A percentile compares a stretch with the other conserved stretches of the same genome.
These are phyloP conservation scores for Chaetops frenatus DNA, from an alignment of 2,113 vertebrate species.

Conservation along the genomic window DNA sequence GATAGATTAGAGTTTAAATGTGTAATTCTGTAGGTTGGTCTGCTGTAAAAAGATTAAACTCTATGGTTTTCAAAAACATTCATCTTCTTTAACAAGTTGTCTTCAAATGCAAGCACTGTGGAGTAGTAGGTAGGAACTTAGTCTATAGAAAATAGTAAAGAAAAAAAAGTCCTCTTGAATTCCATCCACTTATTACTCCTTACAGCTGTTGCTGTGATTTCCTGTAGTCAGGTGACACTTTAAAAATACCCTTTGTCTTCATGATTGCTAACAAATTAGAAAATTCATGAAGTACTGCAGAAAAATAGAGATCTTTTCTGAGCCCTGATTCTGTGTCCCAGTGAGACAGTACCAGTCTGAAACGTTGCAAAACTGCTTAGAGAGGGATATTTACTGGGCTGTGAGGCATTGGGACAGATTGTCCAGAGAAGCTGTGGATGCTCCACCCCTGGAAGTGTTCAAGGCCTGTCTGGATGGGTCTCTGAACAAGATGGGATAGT, in stretches of 20 bases:
- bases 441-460: background rate
- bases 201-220: background rate
- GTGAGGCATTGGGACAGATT: background rate
- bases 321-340: background rate
- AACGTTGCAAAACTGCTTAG: background rate
- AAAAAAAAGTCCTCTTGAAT: background rate
- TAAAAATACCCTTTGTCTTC: background rate
- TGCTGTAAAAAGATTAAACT: background rate
- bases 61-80: background rate
- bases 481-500: background rate
- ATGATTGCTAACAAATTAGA: background rate
- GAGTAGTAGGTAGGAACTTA: background rate
- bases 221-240: background rate
- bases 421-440: background rate
- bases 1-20: background rate
- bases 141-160: background rate
- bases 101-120: background rate
- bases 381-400: background rate
- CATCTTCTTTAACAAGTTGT: background rate
- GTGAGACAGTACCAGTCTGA: background rate
- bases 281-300: background rate
- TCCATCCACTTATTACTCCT: background rate
- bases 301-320: background rate
- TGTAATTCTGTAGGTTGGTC: background rate
- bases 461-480: background rate